Base-by-base conservation (phyloP, 2,888 invertebrate species). In the Scaptomyza parva region DNA sequence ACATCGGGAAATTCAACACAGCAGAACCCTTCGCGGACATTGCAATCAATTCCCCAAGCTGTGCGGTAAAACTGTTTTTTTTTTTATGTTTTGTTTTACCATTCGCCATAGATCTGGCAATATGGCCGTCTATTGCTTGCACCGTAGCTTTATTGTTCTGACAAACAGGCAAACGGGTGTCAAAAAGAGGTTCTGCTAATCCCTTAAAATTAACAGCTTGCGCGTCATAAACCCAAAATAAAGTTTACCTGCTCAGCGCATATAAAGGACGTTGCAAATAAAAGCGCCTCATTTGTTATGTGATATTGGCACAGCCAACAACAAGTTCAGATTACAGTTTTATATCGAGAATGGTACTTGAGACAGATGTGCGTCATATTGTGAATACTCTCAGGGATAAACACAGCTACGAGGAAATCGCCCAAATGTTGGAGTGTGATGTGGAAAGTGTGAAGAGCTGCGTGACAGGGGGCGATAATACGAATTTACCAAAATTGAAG, bases 401-500 rank as follows among this genome's bases (percentile, higher is more conserved):
- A 2, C 70, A 82, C 20, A 76, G 30, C 18, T 28, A 47, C 28
- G 67, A 82, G 17, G 70, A 87, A 35, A 76, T 82, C 2, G 78
- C 82, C 3, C 62, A 78, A 41, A 87, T 85, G 9, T 57, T 87
- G 5, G 82, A 84, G 0, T 70, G 73, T 22, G 78, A 78, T 43
- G 65, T 78, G 20, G 61, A 71, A 11, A 74, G 71, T 11, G 87
- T 82, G 1, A 24, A 37, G 3, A 74, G 37, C 18, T 84, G 74
- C 39, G 53, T 81, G 5, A 45, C 50, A 1, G 57, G 68, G 40
- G 47, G 45, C 9, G 66, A 65, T 1, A 45, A 58, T 30, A 45
- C 33, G 0, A 81, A 63, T 4, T 12, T 52, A 2, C 61, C 59
- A 3, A 70, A 61, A 12, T 39, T 72, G 14, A 65, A 43, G 17